Evolutionary conservation across 2,888 invertebrate species (phyloP).

Genomic region (Caenorhabditis angaria): DNA sequence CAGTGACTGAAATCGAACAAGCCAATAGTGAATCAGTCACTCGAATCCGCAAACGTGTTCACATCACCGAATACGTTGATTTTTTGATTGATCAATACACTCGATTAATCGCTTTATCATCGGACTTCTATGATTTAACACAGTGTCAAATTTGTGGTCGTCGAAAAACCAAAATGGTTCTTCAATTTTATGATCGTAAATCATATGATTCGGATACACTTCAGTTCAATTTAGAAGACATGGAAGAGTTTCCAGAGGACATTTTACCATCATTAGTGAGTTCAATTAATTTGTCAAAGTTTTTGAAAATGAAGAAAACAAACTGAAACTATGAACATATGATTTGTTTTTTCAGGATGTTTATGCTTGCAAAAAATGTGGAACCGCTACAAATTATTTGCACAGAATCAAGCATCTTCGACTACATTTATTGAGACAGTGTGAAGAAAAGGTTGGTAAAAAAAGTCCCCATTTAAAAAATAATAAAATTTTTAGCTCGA

Average conservation of each 20-base stretch:
- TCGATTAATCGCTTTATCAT: slow-evolving; percentile 9
- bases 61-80: slow-evolving; percentile 16
- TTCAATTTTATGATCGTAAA: slow-evolving; percentile 37
- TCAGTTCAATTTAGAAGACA: neutral
- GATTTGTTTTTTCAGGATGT: slow-evolving; percentile 33
- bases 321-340: neutral
- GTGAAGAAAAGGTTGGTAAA: slow-evolving; percentile 44
- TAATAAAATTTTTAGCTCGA: slow-evolving; percentile 36
- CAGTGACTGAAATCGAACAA: slow-evolving; percentile 39
- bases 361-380: slow-evolving; percentile 44
- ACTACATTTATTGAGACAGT: slow-evolving; percentile 33
- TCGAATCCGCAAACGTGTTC: slow-evolving; percentile 19
- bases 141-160: slow-evolving; percentile 47
- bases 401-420: slow-evolving; percentile 43
- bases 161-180: slow-evolving; percentile 26
- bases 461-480: neutral
- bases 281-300: no score
- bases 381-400: slow-evolving; percentile 28
- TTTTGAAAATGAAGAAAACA: no score
- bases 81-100: slow-evolving; percentile 32
- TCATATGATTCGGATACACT: slow-evolving; percentile 31
- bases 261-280: slow-evolving; percentile 6
- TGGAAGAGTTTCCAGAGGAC: slow-evolving; percentile 2
- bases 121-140: slow-evolving; percentile 15
- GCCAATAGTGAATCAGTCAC: slow-evolving; percentile 23